Evolutionary conservation across 2,797 vertebrate genomes (phyloP).

Genomic region (Poeciliopsis presidionis): DNA sequence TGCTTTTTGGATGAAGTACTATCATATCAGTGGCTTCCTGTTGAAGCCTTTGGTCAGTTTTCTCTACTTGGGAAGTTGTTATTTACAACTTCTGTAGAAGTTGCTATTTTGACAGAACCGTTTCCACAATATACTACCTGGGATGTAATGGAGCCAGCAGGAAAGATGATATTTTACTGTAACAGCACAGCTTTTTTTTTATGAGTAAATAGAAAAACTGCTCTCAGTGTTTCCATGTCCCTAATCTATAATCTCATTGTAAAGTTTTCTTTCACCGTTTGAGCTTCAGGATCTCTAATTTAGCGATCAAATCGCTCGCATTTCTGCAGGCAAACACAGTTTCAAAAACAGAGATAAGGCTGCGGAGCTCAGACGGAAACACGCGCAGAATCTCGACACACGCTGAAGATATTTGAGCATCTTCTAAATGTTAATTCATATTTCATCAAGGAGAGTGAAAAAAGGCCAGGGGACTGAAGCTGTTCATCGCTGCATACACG

Average conservation of each 20-base stretch:
- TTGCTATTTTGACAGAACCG: not conserved
- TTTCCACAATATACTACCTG: constrained; percentile 21
- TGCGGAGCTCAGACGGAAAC: constrained; percentile 42
- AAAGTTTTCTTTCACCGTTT: constrained; percentile 27
- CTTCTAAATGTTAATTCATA: constrained; percentile 48
- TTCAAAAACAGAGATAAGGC: constrained; percentile 44
- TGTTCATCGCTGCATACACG: not conserved
- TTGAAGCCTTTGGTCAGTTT: not conserved
- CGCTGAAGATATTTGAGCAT: constrained; percentile 51
- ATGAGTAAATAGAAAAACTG: constrained; percentile 8
- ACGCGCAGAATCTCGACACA: constrained; percentile 49
- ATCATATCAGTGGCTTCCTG: no score
- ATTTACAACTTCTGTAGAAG: constrained; percentile 6
- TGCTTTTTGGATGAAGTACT: not conserved
- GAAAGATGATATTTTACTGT: constrained; percentile 6
- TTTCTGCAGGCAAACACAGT: constrained; percentile 57
- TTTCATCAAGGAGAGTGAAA: constrained; percentile 40
- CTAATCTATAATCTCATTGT: constrained; percentile 41
- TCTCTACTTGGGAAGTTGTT: not conserved
- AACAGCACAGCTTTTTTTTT: constrained; percentile 12
- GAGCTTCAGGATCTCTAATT: constrained; percentile 43
- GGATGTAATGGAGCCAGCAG: not conserved
- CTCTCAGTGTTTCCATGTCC: constrained; percentile 26
- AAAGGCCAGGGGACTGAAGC: not conserved
- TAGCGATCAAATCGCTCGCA: constrained; percentile 52